phyloP scores from a whole-genome alignment of 2,797 vertebrate genomes.

The Intellagama lesueurii region DNA sequence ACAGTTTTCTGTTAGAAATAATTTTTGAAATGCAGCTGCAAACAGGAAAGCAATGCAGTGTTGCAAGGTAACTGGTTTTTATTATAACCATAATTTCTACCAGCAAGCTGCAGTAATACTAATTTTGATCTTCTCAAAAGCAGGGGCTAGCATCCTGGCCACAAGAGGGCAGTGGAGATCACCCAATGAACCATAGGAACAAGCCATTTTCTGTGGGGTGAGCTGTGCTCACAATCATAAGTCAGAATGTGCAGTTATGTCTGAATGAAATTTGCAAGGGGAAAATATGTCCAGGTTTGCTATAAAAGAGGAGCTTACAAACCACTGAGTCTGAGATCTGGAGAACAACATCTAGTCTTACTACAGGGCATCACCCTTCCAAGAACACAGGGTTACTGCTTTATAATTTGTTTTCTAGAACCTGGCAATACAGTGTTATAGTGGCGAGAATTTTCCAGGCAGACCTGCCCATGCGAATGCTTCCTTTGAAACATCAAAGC shows the following conservation, averaged over 20 bases:
- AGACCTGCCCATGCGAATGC: not conserved
- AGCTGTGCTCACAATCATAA: fast-evolving
- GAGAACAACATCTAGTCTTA: not conserved
- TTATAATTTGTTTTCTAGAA: not conserved
- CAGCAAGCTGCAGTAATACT: too few species aligned
- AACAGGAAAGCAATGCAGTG: not conserved
- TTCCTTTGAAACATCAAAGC: not conserved
- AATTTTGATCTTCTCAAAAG: not conserved
- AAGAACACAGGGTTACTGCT: not conserved
- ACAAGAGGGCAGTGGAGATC: conserved; percentile 54
- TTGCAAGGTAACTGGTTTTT: not conserved
- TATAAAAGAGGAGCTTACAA: not conserved
- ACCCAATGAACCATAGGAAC: not conserved
- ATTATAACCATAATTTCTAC: not conserved
- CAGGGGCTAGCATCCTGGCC: not conserved
- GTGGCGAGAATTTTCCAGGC: not conserved
- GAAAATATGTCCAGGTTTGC: not conserved
- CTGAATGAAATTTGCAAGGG: not conserved
- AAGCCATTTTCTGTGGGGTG: not conserved
- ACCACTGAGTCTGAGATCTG: not conserved
- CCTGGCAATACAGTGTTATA: not conserved
- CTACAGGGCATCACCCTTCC: not conserved
- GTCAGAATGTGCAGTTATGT: not conserved
- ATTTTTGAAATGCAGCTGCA: not conserved
- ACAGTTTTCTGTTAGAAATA: not conserved